Evolutionary conservation across 1,140 invertebrate species (phyloP).

Genomic region (Phenacoccus solenopsis): DNA sequence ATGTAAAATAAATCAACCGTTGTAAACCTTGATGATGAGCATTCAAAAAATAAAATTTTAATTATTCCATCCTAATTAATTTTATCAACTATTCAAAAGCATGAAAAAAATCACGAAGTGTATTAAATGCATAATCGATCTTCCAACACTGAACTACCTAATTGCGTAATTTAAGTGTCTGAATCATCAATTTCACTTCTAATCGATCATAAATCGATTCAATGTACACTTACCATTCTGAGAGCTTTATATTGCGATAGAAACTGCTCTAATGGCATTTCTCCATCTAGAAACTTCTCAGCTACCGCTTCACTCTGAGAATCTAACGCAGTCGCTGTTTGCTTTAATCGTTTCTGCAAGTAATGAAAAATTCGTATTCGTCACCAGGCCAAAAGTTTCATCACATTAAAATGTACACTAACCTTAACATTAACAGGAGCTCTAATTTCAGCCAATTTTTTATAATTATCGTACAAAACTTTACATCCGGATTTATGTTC

Average conservation of each 20-base stretch:
- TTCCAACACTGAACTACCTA: too few relatives aligned
- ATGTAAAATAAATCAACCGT: too few relatives aligned
- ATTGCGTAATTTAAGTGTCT: too few relatives aligned
- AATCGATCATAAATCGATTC: too few relatives aligned
- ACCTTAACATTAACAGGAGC: constrained; percentile 59
- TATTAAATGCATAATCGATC: too few relatives aligned
- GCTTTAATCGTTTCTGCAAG: constrained; percentile 4
- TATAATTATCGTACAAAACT: constrained; percentile 49
- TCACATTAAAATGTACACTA: constrained; percentile 28
- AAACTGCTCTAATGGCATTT: constrained; percentile 60
- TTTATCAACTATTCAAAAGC: too few relatives aligned
- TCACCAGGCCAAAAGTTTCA: background rate
- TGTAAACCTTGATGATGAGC: too few relatives aligned
- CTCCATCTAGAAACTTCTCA: constrained; percentile 55
- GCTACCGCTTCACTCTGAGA: constrained; percentile 58
- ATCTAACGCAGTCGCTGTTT: constrained; percentile 38
- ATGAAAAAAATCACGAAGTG: too few relatives aligned
- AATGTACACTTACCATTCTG: constrained; percentile 35
- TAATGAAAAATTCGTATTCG: background rate
- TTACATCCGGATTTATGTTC: constrained; percentile 55
- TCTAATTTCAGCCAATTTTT: constrained; percentile 54
- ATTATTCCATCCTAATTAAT: too few relatives aligned
- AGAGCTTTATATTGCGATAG: constrained; percentile 52
- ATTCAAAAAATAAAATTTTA: too few relatives aligned
- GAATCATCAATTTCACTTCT: too few relatives aligned